A percentile compares a stretch with the other conserved stretches of the same genome.
phyloP scores from a whole-genome alignment of 2,888 invertebrate genomes.

The Cyrtodaria siliqua region DNA sequence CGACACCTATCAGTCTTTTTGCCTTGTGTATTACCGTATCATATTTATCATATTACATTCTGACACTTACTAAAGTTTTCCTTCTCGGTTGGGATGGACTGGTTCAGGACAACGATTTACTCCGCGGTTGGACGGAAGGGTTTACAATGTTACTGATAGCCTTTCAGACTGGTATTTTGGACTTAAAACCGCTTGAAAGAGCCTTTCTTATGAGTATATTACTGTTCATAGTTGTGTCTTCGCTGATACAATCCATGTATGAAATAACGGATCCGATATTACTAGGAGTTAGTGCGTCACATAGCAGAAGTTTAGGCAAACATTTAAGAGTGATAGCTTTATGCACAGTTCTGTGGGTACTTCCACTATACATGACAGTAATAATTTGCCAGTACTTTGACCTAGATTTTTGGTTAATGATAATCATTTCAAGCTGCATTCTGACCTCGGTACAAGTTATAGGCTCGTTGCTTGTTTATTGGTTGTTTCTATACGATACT shows the following conservation, averaged over 20 bases:
- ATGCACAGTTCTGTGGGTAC: constrained; percentile 85
- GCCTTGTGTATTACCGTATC: constrained; percentile 87
- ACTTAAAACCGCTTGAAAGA: constrained; percentile 87
- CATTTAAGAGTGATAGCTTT: constrained; percentile 86
- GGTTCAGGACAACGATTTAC: constrained; percentile 81
- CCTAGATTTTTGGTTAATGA: constrained; percentile 87
- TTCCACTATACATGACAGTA: constrained; percentile 86
- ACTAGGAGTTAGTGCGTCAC: constrained; percentile 86
- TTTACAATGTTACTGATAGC: constrained; percentile 87
- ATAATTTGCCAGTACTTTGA: constrained; percentile 86
- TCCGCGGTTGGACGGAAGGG: constrained; percentile 87
- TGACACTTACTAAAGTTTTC: constrained; percentile 86
- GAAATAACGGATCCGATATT: constrained; percentile 87
- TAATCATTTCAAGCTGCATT: constrained; percentile 87
- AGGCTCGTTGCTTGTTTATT: constrained; percentile 87
- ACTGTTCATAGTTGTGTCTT: constrained; percentile 87
- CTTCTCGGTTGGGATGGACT: constrained; percentile 85
- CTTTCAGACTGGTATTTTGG: constrained; percentile 87
- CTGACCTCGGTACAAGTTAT: constrained; percentile 87
- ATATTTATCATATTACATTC: constrained; percentile 86
- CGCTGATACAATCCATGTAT: constrained; percentile 88
- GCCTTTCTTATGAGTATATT: constrained; percentile 87
- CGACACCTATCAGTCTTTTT: constrained; percentile 87
- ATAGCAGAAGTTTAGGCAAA: constrained; percentile 82
- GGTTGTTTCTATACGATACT: constrained; percentile 87